Percentiles rank a stretch among this genome's conserved stretches.
These are phyloP conservation scores for Pipistrellus pipistrellus DNA, from an alignment of 2,797 vertebrate species.

Conservation along the genomic window DNA sequence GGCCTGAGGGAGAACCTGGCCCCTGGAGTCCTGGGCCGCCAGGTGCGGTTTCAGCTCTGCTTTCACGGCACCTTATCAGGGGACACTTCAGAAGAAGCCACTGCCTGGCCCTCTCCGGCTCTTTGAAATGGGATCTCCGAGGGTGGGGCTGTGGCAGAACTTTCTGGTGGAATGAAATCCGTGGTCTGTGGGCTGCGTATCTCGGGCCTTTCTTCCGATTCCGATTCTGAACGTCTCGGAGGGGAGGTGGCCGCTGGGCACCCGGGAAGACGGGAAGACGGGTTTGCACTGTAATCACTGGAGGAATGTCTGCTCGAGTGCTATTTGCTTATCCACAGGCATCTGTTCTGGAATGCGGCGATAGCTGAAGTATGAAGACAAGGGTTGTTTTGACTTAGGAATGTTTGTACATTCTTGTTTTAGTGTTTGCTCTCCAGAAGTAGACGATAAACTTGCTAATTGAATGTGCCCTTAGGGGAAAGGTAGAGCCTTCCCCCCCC, in stretches of 20 bases:
- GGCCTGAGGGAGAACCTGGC: not conserved
- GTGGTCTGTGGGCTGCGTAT: not conserved
- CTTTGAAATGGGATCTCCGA: not conserved
- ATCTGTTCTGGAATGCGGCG: conserved; percentile 42
- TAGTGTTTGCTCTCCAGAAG: conserved; percentile 37
- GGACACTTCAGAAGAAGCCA: not conserved
- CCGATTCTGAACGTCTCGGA: not conserved
- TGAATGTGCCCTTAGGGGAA: not conserved
- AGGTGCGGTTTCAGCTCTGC: not conserved
- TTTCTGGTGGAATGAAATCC: not conserved
- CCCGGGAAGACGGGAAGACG: not conserved
- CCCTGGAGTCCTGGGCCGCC: not conserved
- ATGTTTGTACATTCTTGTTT: conserved; percentile 64
- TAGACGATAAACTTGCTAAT: conserved; percentile 42
- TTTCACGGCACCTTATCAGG: not conserved
- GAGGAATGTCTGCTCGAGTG: not conserved
- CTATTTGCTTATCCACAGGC: not conserved
- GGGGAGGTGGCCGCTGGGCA: not conserved
- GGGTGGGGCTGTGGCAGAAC: not conserved
- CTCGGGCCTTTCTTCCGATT: not conserved
- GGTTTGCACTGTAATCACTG: not conserved
- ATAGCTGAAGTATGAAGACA: conserved; percentile 37
- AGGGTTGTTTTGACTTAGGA: conserved; percentile 54
- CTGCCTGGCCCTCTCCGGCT: not conserved
- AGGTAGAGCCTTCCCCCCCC: not conserved